Evolutionary conservation across 2,888 invertebrate genomes (phyloP).

Genomic region (Plagodis dolabraria): DNA sequence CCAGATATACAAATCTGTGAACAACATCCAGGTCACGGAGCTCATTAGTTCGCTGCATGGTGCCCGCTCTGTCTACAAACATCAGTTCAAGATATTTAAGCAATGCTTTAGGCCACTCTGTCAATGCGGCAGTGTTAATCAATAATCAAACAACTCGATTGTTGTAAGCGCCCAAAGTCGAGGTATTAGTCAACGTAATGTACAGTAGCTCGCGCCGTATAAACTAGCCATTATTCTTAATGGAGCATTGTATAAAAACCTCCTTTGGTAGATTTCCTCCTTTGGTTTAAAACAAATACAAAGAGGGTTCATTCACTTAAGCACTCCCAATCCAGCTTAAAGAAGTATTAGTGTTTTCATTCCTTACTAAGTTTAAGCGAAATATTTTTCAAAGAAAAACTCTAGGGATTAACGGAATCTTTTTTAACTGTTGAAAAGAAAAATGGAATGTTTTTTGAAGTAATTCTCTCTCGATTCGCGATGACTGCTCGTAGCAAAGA

Average conservation of each 20-base stretch:
- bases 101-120: no score
- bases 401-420: slow-evolving; percentile 30
- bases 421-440: slow-evolving; percentile 26
- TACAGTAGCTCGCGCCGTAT: not conserved
- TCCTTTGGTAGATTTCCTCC: slow-evolving; percentile 1
- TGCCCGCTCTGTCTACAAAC: no score
- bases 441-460: slow-evolving; percentile 19
- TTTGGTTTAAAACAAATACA: slow-evolving; percentile 15
- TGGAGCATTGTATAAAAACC: slow-evolving; percentile 1
- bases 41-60: no score
- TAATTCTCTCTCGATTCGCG: slow-evolving; percentile 13
- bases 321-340: slow-evolving; percentile 34
- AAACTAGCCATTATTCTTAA: slow-evolving; percentile 1
- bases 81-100: no score
- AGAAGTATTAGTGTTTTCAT: slow-evolving; percentile 35
- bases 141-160: no score
- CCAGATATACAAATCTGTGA: no score
- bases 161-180: no score
- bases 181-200: no score
- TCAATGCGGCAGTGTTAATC: no score
- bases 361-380: slow-evolving; percentile 30
- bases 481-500: not conserved
- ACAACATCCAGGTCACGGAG: no score
- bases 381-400: slow-evolving; percentile 32
- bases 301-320: slow-evolving; percentile 26